Evolutionary conservation across 92 coral and sea anemone species (phyloP).

Genomic region (Porites evermanni): DNA sequence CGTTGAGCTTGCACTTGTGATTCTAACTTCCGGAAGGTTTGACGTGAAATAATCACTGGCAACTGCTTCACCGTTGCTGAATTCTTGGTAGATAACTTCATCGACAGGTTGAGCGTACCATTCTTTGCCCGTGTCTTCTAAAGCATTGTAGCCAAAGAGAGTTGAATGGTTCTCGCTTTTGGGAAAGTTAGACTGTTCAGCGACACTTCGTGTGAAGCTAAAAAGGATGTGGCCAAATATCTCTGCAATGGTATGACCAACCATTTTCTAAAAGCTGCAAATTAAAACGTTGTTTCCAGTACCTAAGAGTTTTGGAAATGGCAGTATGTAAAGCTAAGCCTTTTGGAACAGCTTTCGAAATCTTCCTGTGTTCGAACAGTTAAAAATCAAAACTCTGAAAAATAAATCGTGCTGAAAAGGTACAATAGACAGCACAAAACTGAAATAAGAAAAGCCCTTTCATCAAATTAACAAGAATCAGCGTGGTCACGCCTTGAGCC

Average conservation of each 20-base stretch:
- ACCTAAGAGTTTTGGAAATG: no score
- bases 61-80: slow-evolving; percentile 4
- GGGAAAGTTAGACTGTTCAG: not conserved
- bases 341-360: no score
- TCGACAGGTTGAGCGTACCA: not conserved
- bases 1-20: not conserved
- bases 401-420: no score
- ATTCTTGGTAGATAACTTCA: slow-evolving; percentile 13
- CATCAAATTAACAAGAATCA: no score
- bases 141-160: not conserved
- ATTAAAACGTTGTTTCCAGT: no score
- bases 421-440: no score
- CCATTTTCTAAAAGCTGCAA: not conserved
- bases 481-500: no score
- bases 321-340: no score
- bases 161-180: not conserved
- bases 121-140: slow-evolving; percentile 22
- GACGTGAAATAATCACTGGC: not conserved
- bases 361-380: no score
- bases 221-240: not conserved
- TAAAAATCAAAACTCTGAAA: no score
- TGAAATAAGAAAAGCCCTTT: no score
- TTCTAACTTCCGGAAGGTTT: not conserved
- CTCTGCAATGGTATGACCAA: slow-evolving; percentile 8
- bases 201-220: slow-evolving; percentile 14